Evolutionary conservation across 2,113 vertebrate species (phyloP).

Genomic region (Anarrhichthys ocellatus): DNA sequence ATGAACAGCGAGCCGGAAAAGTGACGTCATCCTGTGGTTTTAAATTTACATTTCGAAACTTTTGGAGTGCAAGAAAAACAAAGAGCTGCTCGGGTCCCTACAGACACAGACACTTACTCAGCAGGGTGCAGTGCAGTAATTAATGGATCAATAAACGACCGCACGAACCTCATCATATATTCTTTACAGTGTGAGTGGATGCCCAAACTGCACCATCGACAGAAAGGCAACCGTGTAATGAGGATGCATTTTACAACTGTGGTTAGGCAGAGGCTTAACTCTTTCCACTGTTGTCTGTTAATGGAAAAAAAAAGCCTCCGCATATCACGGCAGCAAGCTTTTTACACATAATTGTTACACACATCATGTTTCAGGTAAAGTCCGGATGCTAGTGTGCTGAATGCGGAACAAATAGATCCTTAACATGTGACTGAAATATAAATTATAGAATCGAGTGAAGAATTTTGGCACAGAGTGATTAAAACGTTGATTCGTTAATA

Average conservation of each 20-base stretch:
- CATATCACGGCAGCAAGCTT: neutral
- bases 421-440: neutral
- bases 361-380: neutral
- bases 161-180: slow-evolving; percentile 76
- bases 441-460: neutral
- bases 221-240: slow-evolving; percentile 66
- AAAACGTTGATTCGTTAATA: neutral
- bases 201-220: slow-evolving; percentile 72
- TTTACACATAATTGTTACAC: neutral
- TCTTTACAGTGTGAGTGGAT: slow-evolving; percentile 66
- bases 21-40: slow-evolving; percentile 51
- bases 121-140: slow-evolving; percentile 74
- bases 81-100: slow-evolving; percentile 40
- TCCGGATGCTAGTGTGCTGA: neutral
- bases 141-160: slow-evolving; percentile 78
- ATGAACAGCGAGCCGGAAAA: neutral
- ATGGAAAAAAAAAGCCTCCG: slow-evolving; percentile 32
- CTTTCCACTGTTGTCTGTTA: slow-evolving; percentile 39
- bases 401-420: neutral
- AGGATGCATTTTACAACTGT: slow-evolving; percentile 69
- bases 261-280: slow-evolving; percentile 57
- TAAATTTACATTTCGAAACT: slow-evolving; percentile 51
- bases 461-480: neutral
- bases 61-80: slow-evolving; percentile 7
- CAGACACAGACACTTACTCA: slow-evolving; percentile 75